Evolutionary conservation across 2,113 vertebrate genomes (phyloP), one percentile per base, ranked within the genome.

Genomic region (Bombycilla garrulus): DNA sequence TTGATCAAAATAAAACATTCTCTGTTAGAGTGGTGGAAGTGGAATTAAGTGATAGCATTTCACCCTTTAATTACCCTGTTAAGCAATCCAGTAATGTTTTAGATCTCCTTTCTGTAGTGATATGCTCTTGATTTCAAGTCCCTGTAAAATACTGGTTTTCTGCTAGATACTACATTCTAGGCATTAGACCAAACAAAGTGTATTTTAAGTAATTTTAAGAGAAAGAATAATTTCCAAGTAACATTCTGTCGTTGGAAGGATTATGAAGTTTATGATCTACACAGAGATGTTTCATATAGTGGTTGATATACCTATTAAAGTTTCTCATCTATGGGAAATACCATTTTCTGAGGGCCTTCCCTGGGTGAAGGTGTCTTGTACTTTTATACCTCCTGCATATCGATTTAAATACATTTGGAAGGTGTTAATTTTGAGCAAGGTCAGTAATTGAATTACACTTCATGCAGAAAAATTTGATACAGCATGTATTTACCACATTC

Each of bases 341-440:
- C 81, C 86, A 79, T n/a, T 97, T 95, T 97, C 96, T 93, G 95
- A 97, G 70, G 96, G 35, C 51, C 57, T 94, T 86, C 48, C 18
- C 17, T 92, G 28, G 8, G 73, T 94, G 84, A 97, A 88, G 79
- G 69, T 98, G 28, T 31, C 90, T 47, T 98, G 95, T 93, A 58
- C 97, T 91, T 98, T 84, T 87, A 84, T 79, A 92, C 47, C 77
- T 88, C 95, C 97, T 71, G 51, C 54, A 96, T 97, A 98, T 50
- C 85, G 79, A 74, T 98, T 97, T 90, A 96, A 91, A 42, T 98
- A 97, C 58, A 1, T 95, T 72, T 97, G 96, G 95, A 98, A 96
- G 91, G 67, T 95, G 82, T 50, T 98, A 42, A 88, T 93, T 91
- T 58, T 64, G 65, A 93, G 95, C 24, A 90, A 97, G 93, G 97